A percentile compares a stretch with the other conserved stretches of the same genome.
These are phyloP conservation scores for Drosophila dunni DNA, from an alignment of 1,140 invertebrate species.

Conservation along the genomic window DNA sequence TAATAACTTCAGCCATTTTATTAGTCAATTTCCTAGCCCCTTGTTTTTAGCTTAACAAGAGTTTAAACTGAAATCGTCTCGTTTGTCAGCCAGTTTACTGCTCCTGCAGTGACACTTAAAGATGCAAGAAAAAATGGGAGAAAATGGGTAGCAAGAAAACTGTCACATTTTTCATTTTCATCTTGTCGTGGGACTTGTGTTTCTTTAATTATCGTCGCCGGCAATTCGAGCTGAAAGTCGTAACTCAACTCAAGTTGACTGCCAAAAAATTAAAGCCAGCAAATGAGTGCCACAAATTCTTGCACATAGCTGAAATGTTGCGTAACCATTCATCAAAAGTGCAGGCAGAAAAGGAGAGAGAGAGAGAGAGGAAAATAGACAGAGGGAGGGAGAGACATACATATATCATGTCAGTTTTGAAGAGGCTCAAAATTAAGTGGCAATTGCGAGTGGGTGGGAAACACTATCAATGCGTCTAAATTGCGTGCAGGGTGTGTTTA, in stretches of 20 bases:
- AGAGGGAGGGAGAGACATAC: background rate
- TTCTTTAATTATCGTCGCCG: conserved; percentile 34
- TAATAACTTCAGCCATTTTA: background rate
- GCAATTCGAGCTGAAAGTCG: conserved; percentile 40
- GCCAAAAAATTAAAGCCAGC: background rate
- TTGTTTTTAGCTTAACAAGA: background rate
- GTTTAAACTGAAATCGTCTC: background rate
- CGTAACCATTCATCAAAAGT: conserved; percentile 73
- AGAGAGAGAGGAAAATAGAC: too few species aligned
- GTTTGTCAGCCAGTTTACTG: conserved; percentile 16
- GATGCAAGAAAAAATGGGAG: background rate
- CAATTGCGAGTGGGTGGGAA: conserved; percentile 15
- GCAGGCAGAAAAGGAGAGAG: conserved; percentile 34
- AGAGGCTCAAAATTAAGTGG: conserved; percentile 62
- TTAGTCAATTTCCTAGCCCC: background rate
- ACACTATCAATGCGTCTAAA: conserved; percentile 18
- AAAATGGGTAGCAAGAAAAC: conserved; percentile 22
- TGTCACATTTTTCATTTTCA: conserved; percentile 62
- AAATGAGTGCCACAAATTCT: conserved; percentile 6
- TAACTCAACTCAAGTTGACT: conserved; percentile 29
- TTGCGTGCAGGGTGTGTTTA: conserved; percentile 29
- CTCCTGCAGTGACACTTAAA: conserved; percentile 10
- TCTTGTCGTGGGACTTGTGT: conserved; percentile 3
- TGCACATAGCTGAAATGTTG: conserved; percentile 40
- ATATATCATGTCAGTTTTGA: conserved; percentile 57